Conservation (phyloP, 1,140 invertebrate genomes). For the Nasonia longicornis region DNA sequence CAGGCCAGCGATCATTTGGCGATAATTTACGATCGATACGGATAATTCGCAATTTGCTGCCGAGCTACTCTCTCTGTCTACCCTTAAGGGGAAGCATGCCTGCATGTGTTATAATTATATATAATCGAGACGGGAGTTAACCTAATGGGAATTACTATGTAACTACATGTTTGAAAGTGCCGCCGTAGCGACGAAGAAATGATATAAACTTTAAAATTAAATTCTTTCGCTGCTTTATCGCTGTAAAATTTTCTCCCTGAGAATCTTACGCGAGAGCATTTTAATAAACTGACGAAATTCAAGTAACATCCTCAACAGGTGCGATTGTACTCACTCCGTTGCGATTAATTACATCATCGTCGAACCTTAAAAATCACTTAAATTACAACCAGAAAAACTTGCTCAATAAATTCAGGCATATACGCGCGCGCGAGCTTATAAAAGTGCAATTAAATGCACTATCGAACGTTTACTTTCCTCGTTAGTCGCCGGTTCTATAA, state of each 20-base stretch:
- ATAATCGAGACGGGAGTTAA: background rate
- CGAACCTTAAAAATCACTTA: background rate
- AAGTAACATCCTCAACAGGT: background rate
- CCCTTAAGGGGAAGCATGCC: background rate
- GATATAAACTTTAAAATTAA: background rate
- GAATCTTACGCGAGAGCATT: too few species aligned
- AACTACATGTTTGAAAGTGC: background rate
- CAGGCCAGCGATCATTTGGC: background rate
- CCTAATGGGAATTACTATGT: background rate
- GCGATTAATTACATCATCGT: background rate
- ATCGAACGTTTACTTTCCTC: background rate
- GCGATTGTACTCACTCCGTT: background rate
- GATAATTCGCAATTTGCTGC: background rate
- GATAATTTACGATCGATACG: background rate
- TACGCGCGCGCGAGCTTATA: background rate
- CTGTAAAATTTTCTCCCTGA: background rate
- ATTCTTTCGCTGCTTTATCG: background rate
- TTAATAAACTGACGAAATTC: background rate
- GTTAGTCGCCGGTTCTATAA: background rate
- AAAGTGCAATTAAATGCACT: slow-evolving; percentile 15
- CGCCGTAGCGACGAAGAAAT: background rate
- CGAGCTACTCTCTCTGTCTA: background rate
- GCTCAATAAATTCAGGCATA: background rate
- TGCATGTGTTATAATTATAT: background rate
- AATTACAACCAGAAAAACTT: slow-evolving; percentile 2